Base-by-base conservation (phyloP, 2,113 vertebrate genomes). In the Laticauda colubrina region DNA sequence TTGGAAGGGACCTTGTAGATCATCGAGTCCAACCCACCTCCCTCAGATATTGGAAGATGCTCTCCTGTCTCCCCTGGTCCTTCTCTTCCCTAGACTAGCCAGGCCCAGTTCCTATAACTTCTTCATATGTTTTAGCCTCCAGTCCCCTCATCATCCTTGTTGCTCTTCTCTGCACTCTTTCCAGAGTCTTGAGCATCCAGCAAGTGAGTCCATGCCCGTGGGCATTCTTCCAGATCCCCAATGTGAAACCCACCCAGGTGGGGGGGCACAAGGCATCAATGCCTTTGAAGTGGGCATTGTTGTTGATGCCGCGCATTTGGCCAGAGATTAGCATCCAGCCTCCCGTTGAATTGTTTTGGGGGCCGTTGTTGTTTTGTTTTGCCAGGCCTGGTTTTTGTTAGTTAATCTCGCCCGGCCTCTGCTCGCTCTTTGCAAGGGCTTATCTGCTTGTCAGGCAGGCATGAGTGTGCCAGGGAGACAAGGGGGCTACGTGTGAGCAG, bases 291-390 rank as follows among this genome's bases (percentile, higher is more conserved):
- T 34, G 21, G 34, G 0, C 90, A 94, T 55, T 3, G 87, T 98
- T 97, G 96, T 94, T 95, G 93, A 91, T 81, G 61, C 93, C 81
- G 56, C 3, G 5, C 93, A 95, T 92, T 39, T 12, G 94, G 90
- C 91, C n/a, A 45, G 34, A 29, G 54, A 94, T 95, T 93, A 90
- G 91, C 92, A 56, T 90, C 53, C 81, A 92, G 85, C 96, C 94
- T 93, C 95, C 87, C 0, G 0, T 34, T 94, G 57, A 85, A 94
- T 96, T 96, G 92, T 20, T 21, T 88, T 1, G 53, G 53, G 64
- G 1, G 6, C 64, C 29, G 29, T 69, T 2, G 12, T 69, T 29
- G 4, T 26, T 45, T 48, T 8, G 12, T 39, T 18, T 21, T 85
- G 61, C 0, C 1, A 39, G 75, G 7, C 75, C 34, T 81, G 75